Conservation (phyloP, 2,113 vertebrate genomes). For the Agelaius tricolor region DNA sequence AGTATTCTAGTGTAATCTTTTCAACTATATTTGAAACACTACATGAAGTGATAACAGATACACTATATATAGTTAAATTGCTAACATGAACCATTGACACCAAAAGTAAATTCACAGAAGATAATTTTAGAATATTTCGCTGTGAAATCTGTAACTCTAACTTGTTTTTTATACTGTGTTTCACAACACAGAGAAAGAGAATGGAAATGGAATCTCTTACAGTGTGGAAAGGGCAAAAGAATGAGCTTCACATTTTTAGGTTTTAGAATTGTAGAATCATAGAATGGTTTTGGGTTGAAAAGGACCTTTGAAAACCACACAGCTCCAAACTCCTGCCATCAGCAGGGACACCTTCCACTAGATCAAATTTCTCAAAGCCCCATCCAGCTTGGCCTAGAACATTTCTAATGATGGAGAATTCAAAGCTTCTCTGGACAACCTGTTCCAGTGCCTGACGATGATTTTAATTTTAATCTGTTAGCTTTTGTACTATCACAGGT, state of each 20-base stretch:
- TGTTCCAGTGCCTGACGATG: not conserved
- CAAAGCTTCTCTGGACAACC: not conserved
- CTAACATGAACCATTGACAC: not conserved
- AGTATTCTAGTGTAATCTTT: not conserved
- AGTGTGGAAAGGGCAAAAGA: not conserved
- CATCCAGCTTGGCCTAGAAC: not conserved
- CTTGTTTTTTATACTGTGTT: not conserved
- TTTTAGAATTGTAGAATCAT: not conserved
- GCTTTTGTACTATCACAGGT: not conserved
- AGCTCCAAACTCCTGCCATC: not conserved
- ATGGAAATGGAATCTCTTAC: not conserved
- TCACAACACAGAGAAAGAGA: not conserved
- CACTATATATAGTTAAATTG: not conserved
- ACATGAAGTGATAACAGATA: not conserved
- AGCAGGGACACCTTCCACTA: not conserved
- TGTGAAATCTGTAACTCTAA: not conserved
- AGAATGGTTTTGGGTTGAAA: not conserved
- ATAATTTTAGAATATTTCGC: not conserved
- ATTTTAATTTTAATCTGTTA: not conserved
- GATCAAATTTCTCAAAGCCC: not conserved
- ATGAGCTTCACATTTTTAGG: rapidly evolving
- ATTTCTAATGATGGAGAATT: not conserved
- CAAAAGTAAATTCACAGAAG: not conserved
- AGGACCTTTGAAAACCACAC: not conserved
- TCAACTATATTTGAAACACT: not conserved